A percentile compares a stretch with the other conserved stretches of the same genome.
These are phyloP conservation scores for Scophthalmus maximus DNA, from an alignment of 2,113 vertebrate species.

Conservation along the genomic window DNA sequence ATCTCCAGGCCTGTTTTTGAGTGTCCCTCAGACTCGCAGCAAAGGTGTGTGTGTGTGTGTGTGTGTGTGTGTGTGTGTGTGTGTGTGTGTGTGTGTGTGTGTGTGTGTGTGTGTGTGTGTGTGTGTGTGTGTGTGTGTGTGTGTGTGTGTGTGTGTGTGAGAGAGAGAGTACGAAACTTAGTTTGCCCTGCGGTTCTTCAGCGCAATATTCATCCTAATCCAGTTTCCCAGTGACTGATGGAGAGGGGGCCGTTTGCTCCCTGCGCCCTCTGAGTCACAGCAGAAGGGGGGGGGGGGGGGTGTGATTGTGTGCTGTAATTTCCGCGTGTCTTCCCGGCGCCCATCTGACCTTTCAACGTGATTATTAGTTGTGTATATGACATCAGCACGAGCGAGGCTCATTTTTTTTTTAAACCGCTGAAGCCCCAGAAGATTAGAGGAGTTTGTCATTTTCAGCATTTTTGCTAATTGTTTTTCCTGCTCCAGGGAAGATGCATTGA, in stretches of 20 bases:
- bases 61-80: slow-evolving; percentile 38
- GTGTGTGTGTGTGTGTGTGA: slow-evolving; percentile 49
- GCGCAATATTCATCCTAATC: slow-evolving; percentile 70
- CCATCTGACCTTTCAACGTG: slow-evolving; percentile 51
- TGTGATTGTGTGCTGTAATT: slow-evolving; percentile 10
- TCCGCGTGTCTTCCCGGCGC: slow-evolving; percentile 22
- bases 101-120: slow-evolving; percentile 49
- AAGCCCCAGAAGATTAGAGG: neutral
- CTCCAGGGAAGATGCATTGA: neutral
- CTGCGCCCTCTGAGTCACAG: slow-evolving; percentile 45
- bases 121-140: slow-evolving; percentile 9
- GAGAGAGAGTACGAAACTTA: slow-evolving; percentile 40
- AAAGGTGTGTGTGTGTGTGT: slow-evolving; percentile 6
- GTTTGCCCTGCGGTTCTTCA: slow-evolving; percentile 53
- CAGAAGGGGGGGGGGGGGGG: neutral
- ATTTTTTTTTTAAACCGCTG: slow-evolving; percentile 16
- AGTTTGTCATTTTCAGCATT: slow-evolving; percentile 20
- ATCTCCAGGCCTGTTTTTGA: slow-evolving; percentile 56
- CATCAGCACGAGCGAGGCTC: slow-evolving; percentile 9
- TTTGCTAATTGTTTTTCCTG: neutral
- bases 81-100: slow-evolving; percentile 31
- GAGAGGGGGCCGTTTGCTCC: slow-evolving; percentile 34
- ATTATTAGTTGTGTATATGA: slow-evolving; percentile 26
- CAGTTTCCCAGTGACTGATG: slow-evolving; percentile 71
- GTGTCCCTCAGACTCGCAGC: slow-evolving; percentile 35